Conservation (phyloP, 2,888 invertebrate species). For the Cheilosia vernalis region DNA sequence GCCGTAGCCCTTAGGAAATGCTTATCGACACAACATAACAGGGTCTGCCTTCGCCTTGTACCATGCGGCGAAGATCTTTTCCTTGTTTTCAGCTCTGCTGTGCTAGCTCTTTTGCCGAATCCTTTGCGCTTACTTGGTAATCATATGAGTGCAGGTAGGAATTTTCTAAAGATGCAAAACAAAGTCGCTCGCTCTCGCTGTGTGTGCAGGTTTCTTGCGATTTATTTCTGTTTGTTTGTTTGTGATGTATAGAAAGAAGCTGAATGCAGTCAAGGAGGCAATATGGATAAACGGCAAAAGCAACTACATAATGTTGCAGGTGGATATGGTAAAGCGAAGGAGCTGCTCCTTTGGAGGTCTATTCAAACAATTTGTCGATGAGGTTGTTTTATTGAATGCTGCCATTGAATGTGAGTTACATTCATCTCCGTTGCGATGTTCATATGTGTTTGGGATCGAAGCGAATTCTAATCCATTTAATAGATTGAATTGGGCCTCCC, state of each 20-base stretch:
- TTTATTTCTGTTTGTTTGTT: conserved; percentile 9
- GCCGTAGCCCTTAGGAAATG: conserved; percentile 16
- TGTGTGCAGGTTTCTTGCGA: background rate
- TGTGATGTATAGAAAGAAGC: background rate
- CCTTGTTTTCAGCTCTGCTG: conserved; percentile 39
- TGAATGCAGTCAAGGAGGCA: background rate
- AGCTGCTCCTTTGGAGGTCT: conserved; percentile 18
- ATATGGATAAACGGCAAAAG: conserved; percentile 4
- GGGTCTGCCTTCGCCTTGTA: background rate
- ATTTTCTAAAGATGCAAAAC: conserved; percentile 20
- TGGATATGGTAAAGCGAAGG: too few species aligned
- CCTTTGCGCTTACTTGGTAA: conserved; percentile 55
- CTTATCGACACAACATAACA: conserved; percentile 23
- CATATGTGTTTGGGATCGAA: background rate
- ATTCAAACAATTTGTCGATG: conserved; percentile 27
- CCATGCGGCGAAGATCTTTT: background rate
- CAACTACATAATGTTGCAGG: background rate
- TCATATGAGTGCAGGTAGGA: conserved; percentile 60
- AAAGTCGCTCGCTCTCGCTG: background rate
- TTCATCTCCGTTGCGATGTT: conserved; percentile 1
- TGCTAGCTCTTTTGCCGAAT: conserved; percentile 35
- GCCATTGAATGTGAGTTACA: background rate
- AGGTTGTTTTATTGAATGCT: conserved; percentile 29
- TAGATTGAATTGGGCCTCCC: too few species aligned
- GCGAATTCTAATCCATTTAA: too few species aligned